Evolutionary conservation across 2,113 vertebrate genomes (phyloP).

Genomic region (Hippocampus zosterae): DNA sequence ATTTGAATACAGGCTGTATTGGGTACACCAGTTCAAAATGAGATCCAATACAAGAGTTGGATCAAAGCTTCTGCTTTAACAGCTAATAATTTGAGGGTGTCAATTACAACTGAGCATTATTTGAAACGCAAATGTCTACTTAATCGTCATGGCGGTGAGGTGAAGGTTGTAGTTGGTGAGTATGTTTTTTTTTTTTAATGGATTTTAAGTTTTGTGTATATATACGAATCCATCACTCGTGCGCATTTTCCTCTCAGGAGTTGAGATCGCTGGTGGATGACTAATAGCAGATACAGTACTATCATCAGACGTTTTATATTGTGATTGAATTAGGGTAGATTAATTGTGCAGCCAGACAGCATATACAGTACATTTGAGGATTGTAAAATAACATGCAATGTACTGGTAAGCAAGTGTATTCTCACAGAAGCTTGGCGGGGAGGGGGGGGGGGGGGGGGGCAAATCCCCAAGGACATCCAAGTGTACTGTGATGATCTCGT

Average conservation of each 20-base stretch:
- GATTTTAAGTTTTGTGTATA: constrained; percentile 14
- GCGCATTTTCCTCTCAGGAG: constrained; percentile 59
- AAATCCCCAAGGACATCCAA: constrained; percentile 13
- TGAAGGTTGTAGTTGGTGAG: neutral
- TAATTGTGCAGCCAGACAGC: constrained; percentile 4
- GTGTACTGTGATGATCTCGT: constrained; percentile 24
- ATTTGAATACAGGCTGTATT: constrained; percentile 8
- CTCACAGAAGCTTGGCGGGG: constrained; percentile 35
- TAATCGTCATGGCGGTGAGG: neutral
- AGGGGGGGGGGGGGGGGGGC: no score
- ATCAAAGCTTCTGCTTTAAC: neutral
- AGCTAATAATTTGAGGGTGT: neutral
- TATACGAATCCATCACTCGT: constrained; percentile 18
- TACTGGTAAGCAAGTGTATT: constrained; percentile 35
- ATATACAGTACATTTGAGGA: constrained; percentile 22
- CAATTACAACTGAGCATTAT: neutral
- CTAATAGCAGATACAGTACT: constrained; percentile 9
- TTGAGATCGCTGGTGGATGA: constrained; percentile 30
- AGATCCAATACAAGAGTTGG: no score
- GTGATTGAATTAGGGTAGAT: constrained; percentile 42
- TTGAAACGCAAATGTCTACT: neutral
- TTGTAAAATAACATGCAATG: constrained; percentile 47
- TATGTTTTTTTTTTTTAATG: neutral
- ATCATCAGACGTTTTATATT: constrained; percentile 39
- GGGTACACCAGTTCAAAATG: neutral